Evolutionary conservation across 2,888 invertebrate genomes (phyloP).

Genomic region (Caprella mutica): DNA sequence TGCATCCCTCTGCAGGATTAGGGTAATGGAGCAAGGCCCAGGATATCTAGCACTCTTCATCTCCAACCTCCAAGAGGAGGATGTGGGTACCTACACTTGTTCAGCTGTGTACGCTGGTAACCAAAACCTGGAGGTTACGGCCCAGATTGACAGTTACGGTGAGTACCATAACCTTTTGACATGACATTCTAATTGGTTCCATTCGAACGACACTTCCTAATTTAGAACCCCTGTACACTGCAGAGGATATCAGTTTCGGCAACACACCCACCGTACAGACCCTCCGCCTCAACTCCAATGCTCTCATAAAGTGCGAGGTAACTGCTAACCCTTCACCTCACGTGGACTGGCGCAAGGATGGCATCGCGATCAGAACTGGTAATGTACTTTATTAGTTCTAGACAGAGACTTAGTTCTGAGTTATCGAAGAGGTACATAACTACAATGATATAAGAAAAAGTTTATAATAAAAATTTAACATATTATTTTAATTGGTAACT

Average conservation of each 20-base stretch:
- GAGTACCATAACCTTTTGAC: neutral
- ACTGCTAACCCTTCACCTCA: conserved; percentile 70
- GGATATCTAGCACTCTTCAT: neutral
- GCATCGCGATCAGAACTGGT: conserved; percentile 41
- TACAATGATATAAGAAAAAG: too few relatives aligned
- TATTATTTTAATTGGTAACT: too few relatives aligned
- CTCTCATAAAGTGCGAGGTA: conserved; percentile 69
- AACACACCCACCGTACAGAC: conserved; percentile 74
- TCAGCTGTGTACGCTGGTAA: conserved; percentile 3
- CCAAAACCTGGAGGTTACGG: neutral
- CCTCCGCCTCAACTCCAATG: conserved; percentile 63
- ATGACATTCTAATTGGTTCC: neutral
- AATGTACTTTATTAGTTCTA: too few relatives aligned
- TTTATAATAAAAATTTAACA: too few relatives aligned
- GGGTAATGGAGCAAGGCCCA: too few relatives aligned
- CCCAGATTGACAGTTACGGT: neutral
- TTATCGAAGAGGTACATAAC: too few relatives aligned
- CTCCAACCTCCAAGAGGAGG: neutral
- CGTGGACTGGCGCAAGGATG: conserved; percentile 76
- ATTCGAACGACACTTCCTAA: neutral
- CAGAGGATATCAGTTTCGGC: conserved; percentile 74
- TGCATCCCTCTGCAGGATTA: too few relatives aligned
- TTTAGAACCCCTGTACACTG: too few relatives aligned
- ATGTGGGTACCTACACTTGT: neutral
- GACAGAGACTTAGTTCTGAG: too few relatives aligned